phyloP scores from a whole-genome alignment of 2,888 invertebrate genomes.

The Litoditis marina region DNA sequence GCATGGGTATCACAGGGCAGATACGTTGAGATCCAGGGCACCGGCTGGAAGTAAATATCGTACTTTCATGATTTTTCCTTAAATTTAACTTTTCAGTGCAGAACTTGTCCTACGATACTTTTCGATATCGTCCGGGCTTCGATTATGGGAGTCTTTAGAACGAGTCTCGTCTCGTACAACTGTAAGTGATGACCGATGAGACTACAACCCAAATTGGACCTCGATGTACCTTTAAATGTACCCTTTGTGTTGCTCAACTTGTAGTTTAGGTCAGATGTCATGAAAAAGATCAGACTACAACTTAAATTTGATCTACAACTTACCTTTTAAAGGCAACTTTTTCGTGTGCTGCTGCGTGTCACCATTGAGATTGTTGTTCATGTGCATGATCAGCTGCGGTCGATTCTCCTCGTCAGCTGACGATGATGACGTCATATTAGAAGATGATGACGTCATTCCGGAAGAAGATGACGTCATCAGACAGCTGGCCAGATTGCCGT shows the following conservation, averaged over 20 bases:
- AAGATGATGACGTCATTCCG: conserved; percentile 10
- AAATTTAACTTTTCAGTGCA: no score
- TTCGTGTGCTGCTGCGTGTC: neutral
- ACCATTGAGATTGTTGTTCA: conserved; percentile 20
- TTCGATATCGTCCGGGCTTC: no score
- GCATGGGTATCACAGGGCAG: conserved; percentile 26
- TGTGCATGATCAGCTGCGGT: conserved; percentile 11
- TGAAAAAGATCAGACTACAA: no score
- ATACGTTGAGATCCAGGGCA: conserved; percentile 33
- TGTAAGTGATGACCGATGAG: no score
- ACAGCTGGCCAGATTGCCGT: conserved; percentile 12
- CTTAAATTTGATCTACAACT: no score
- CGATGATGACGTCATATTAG: conserved; percentile 7
- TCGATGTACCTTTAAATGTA: no score
- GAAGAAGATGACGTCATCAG: conserved; percentile 16
- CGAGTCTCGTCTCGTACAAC: no score
- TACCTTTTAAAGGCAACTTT: conserved; percentile 16
- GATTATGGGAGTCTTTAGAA: no score
- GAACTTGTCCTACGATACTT: no score
- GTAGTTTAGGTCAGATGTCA: no score
- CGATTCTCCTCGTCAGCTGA: conserved; percentile 24
- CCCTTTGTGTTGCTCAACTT: no score
- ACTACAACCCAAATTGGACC: no score
- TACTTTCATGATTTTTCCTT: neutral
- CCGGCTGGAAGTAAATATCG: conserved; percentile 22